Percentiles rank a stretch among this genome's conserved stretches.
Conservation (phyloP, 2,888 invertebrate species). For the Cynaeus angustus region DNA sequence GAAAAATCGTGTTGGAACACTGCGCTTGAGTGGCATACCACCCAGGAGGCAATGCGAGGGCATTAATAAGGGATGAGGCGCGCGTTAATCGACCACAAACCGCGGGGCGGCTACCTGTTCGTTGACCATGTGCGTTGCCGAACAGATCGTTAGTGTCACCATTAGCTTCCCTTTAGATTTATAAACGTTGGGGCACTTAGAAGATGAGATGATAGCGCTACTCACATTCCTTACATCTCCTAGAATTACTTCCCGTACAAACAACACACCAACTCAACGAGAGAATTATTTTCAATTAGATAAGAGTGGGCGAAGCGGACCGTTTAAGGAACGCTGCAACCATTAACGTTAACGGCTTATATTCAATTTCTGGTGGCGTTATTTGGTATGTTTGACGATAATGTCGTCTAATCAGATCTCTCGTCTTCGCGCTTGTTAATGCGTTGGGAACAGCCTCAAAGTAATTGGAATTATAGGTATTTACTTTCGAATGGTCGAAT, state of each 20-base stretch:
- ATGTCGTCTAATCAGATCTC: slow-evolving; percentile 46
- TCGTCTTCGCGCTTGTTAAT: slow-evolving; percentile 46
- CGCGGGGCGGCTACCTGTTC: slow-evolving; percentile 52
- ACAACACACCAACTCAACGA: slow-evolving; percentile 48
- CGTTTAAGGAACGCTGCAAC: slow-evolving; percentile 49
- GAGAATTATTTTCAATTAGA: slow-evolving; percentile 52
- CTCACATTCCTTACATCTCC: slow-evolving; percentile 51
- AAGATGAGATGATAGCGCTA: slow-evolving; percentile 51
- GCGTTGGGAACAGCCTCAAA: slow-evolving; percentile 40
- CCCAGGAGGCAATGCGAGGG: slow-evolving; percentile 42
- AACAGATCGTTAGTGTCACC: slow-evolving; percentile 54
- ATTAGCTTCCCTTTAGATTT: slow-evolving; percentile 52
- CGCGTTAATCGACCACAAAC: slow-evolving; percentile 51
- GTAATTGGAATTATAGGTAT: slow-evolving; percentile 44
- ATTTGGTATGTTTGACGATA: slow-evolving; percentile 48
- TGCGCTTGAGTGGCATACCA: slow-evolving; percentile 41
- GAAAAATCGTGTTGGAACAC: slow-evolving; percentile 39
- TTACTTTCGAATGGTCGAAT: slow-evolving; percentile 28
- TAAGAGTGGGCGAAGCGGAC: slow-evolving; percentile 51
- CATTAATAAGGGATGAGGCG: slow-evolving; percentile 53
- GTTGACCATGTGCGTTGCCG: slow-evolving; percentile 49
- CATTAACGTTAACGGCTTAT: slow-evolving; percentile 50
- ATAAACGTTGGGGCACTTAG: slow-evolving; percentile 51
- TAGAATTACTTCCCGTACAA: slow-evolving; percentile 53
- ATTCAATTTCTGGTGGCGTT: slow-evolving; percentile 49